Conservation (phyloP, 2,113 vertebrate genomes). For the Prietella phreatophila region DNA sequence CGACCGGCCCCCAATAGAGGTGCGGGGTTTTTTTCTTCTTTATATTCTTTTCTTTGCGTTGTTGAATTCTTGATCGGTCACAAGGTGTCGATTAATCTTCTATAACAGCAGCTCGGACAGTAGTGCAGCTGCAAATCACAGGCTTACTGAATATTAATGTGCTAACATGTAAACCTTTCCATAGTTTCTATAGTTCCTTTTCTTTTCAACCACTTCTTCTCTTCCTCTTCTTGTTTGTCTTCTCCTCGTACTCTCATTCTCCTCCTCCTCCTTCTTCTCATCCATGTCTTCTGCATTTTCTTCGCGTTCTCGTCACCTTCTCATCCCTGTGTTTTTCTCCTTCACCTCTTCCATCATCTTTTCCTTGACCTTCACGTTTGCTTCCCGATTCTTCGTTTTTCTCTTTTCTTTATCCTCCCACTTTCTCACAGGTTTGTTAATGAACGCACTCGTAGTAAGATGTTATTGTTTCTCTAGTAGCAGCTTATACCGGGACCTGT, state of each 20-base stretch:
- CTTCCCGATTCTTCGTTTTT: no score
- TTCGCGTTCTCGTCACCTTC: fast-evolving
- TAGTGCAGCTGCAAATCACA: background rate
- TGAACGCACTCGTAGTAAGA: background rate
- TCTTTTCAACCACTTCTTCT: background rate
- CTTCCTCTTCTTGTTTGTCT: background rate
- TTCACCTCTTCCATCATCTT: background rate
- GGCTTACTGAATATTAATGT: background rate
- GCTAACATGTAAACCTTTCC: no score
- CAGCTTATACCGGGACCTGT: background rate
- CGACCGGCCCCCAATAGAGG: constrained; percentile 57
- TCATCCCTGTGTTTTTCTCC: background rate
- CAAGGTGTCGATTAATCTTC: background rate
- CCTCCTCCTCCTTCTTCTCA: no score
- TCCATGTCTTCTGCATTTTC: background rate
- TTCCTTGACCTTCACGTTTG: no score
- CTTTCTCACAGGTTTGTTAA: no score
- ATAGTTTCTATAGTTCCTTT: background rate
- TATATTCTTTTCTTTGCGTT: background rate
- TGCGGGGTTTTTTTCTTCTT: constrained; percentile 26
- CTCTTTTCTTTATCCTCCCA: background rate
- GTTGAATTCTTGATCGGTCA: background rate
- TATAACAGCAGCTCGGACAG: background rate
- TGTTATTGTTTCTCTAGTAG: background rate
- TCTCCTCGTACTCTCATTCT: background rate